phyloP scores from a whole-genome alignment of 1,140 invertebrate species.

The Dreissena rostriformis region DNA sequence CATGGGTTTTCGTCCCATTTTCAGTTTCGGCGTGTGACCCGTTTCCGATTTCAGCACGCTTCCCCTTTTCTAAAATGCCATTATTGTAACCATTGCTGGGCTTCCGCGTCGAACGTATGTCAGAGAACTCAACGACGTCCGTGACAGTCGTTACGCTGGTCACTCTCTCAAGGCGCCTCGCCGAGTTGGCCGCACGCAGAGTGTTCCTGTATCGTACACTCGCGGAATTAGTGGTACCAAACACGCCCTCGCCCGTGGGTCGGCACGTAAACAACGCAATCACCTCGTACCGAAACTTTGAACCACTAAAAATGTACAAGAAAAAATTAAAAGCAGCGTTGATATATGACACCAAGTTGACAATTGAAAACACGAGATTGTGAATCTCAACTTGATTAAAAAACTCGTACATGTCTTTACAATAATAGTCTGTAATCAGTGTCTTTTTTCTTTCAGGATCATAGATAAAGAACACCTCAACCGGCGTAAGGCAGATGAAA shows the following conservation, averaged over 20 bases:
- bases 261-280: slow-evolving; percentile 24
- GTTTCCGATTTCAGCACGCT: too few relatives aligned
- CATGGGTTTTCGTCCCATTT: too few relatives aligned
- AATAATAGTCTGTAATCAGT: background rate
- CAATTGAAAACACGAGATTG: background rate
- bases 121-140: too few relatives aligned
- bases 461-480: slow-evolving; percentile 29
- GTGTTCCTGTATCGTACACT: background rate
- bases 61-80: too few relatives aligned
- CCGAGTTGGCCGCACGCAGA: too few relatives aligned
- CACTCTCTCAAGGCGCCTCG: too few relatives aligned
- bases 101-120: too few relatives aligned
- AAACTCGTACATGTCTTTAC: background rate
- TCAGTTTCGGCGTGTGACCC: too few relatives aligned
- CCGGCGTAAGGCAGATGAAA: slow-evolving; percentile 39
- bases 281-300: slow-evolving; percentile 37
- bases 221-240: slow-evolving; percentile 10
- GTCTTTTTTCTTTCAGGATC: slow-evolving; percentile 12
- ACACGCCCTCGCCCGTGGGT: slow-evolving; percentile 3
- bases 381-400: background rate
- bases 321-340: slow-evolving; percentile 45
- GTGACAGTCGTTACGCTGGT: too few relatives aligned
- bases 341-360: slow-evolving; percentile 34
- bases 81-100: too few relatives aligned
- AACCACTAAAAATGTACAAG: slow-evolving; percentile 44